These are phyloP conservation scores for Brachyptera putata DNA, from an alignment of 2,888 invertebrate genomes.

Conservation along the genomic window DNA sequence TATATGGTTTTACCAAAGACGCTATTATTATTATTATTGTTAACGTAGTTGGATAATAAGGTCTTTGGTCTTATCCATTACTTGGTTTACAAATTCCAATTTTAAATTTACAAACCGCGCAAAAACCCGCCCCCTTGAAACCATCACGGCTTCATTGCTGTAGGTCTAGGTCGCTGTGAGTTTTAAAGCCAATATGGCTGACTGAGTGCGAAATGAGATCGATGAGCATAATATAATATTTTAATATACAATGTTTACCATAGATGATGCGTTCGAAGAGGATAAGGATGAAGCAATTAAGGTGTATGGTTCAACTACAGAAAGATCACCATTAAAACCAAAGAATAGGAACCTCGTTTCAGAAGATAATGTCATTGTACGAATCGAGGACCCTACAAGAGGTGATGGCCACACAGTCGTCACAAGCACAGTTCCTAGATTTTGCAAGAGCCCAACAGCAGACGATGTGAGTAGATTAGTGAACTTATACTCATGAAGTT, in stretches of 20 bases:
- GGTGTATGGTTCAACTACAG: constrained; percentile 73
- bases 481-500: background rate
- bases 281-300: constrained; percentile 79
- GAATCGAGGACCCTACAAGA: constrained; percentile 45
- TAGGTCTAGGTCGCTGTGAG: too few relatives aligned
- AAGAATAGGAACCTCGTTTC: constrained; percentile 48
- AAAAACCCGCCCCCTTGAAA: too few relatives aligned
- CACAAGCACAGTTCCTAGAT: constrained; percentile 31
- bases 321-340: constrained; percentile 62
- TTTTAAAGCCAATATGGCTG: constrained; percentile 28
- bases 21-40: too few relatives aligned
- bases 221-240: too few relatives aligned
- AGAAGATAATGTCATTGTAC: constrained; percentile 51
- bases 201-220: too few relatives aligned
- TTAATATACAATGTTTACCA: constrained; percentile 66
- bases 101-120: too few relatives aligned
- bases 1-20: too few relatives aligned
- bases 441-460: constrained; percentile 33
- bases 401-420: constrained; percentile 29
- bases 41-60: too few relatives aligned
- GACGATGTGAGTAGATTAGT: constrained; percentile 41
- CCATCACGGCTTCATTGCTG: too few relatives aligned
- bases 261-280: constrained; percentile 81
- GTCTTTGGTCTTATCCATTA: too few relatives aligned
- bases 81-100: too few relatives aligned